Conservation (phyloP, 1,140 invertebrate species). For the Proctacanthus coquilletti region DNA sequence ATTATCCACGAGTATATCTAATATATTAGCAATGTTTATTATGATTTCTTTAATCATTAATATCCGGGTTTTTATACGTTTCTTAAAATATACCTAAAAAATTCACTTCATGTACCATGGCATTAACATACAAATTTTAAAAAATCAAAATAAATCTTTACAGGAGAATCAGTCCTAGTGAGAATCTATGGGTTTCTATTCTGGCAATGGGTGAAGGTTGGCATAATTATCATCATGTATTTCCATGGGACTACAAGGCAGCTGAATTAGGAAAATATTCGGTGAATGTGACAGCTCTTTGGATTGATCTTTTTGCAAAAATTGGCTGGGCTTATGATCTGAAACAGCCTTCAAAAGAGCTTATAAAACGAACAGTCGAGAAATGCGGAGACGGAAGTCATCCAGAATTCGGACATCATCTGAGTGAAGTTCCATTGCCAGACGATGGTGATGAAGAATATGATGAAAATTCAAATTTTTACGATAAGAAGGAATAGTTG, state of each 20-base stretch:
- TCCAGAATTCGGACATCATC: constrained; percentile 8
- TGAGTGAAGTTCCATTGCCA: too few relatives aligned
- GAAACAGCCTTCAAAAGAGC: constrained; percentile 40
- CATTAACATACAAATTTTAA: too few relatives aligned
- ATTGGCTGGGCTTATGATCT: constrained; percentile 68
- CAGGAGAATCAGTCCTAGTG: constrained; percentile 47
- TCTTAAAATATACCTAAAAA: neutral
- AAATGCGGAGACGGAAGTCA: constrained; percentile 50
- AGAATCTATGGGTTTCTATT: constrained; percentile 43
- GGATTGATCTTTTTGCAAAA: constrained; percentile 62
- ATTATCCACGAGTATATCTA: neutral
- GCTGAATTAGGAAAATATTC: constrained; percentile 41
- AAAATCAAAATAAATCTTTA: too few relatives aligned
- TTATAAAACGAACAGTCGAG: constrained; percentile 34
- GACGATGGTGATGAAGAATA: too few relatives aligned
- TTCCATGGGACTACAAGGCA: constrained; percentile 61
- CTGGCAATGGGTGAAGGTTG: constrained; percentile 56
- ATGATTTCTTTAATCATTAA: neutral
- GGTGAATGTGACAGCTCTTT: constrained; percentile 29
- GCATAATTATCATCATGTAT: constrained; percentile 88
- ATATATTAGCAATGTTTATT: neutral
- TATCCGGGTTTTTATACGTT: neutral
- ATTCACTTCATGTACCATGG: too few relatives aligned
- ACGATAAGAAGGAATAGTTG: too few relatives aligned
- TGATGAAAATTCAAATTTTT: too few relatives aligned